Evolutionary conservation across 2,888 invertebrate species (phyloP).

Genomic region (Mythimna ferrago): DNA sequence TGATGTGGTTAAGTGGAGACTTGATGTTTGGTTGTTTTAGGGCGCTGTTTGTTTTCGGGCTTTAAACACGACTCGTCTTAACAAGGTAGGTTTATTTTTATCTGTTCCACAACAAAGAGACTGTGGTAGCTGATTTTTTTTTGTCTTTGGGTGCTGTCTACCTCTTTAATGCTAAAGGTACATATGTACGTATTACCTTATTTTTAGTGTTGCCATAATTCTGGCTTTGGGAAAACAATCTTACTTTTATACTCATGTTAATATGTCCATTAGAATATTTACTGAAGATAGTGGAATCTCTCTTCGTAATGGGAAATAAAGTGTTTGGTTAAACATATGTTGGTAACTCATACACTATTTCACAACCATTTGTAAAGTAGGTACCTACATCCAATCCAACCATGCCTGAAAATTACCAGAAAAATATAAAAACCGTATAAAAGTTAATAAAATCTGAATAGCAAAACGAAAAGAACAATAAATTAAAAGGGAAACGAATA

Average conservation of each 20-base stretch:
- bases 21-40: conserved; percentile 89
- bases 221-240: conserved; percentile 20
- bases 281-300: background rate
- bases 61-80: conserved; percentile 84
- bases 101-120: conserved; percentile 71
- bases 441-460: conserved; percentile 32
- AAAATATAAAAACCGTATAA: background rate
- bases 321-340: background rate
- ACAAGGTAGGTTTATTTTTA: conserved; percentile 86
- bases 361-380: background rate
- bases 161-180: conserved; percentile 57
- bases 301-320: conserved; percentile 7
- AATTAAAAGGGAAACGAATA: conserved; percentile 63
- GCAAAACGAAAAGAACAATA: conserved; percentile 52
- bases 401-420: background rate
- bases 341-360: background rate
- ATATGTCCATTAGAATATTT: conserved; percentile 13
- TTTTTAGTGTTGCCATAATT: conserved; percentile 50
- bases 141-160: conserved; percentile 52
- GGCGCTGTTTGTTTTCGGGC: conserved; percentile 83
- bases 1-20: conserved; percentile 87
- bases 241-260: conserved; percentile 18
- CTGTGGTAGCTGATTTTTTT: conserved; percentile 66
- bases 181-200: conserved; percentile 41
- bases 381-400: too few relatives aligned